Conservation (phyloP, 1,140 invertebrate genomes). For the Drosophila asahinai region DNA sequence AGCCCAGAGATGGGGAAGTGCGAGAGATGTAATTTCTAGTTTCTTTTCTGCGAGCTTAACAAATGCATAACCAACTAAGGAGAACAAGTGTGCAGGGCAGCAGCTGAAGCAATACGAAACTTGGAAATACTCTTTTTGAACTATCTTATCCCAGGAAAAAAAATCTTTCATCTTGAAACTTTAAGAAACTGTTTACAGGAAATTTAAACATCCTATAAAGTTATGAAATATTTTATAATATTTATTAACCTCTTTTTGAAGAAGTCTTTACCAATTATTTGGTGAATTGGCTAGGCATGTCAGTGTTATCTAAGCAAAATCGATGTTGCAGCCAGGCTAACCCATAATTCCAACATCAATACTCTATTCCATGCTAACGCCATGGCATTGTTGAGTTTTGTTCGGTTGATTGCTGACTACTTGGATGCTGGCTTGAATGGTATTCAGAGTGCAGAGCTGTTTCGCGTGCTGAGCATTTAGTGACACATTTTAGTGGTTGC, state of each 20-base stretch:
- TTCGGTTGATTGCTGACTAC: slow-evolving; percentile 45
- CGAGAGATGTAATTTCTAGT: slow-evolving; percentile 56
- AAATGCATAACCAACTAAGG: slow-evolving; percentile 63
- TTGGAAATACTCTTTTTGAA: not conserved
- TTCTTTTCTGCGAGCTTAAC: slow-evolving; percentile 56
- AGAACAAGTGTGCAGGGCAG: slow-evolving; percentile 2
- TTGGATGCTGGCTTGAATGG: slow-evolving; percentile 4
- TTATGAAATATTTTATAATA: not conserved
- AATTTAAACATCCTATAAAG: too few species aligned
- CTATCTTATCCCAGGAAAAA: too few species aligned
- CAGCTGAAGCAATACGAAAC: not conserved
- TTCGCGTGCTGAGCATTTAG: slow-evolving; percentile 56
- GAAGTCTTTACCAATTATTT: too few species aligned
- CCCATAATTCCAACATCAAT: not conserved
- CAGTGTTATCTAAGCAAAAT: too few species aligned
- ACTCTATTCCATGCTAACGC: slow-evolving; percentile 14
- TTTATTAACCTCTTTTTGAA: not conserved
- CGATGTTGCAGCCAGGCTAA: not conserved
- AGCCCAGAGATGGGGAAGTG: slow-evolving; percentile 12
- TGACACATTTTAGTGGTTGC: slow-evolving; percentile 68
- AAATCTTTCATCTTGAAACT: too few species aligned
- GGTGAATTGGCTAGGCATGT: not conserved
- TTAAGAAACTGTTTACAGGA: too few species aligned
- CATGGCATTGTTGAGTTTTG: slow-evolving; percentile 42
- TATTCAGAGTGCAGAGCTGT: slow-evolving; percentile 4